phyloP scores from a whole-genome alignment of 2,797 vertebrate genomes.

The Poeciliopsis turneri region DNA sequence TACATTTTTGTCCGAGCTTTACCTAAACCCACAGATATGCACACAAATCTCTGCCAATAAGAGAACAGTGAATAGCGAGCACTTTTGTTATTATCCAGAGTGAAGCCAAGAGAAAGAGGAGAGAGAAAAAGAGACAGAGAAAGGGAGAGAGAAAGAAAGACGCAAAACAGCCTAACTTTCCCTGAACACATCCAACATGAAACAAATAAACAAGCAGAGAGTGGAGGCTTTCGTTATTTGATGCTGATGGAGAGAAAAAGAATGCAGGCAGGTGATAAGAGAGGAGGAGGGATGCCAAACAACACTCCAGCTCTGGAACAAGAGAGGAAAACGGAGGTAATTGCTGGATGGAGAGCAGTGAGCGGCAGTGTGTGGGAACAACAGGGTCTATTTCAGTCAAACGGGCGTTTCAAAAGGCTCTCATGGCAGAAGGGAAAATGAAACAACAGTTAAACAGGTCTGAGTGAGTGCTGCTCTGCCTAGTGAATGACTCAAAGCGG shows the following conservation, averaged over 20 bases:
- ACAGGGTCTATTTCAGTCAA: constrained; percentile 79
- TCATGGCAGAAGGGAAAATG: constrained; percentile 71
- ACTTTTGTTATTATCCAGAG: constrained; percentile 54
- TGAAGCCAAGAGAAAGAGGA: constrained; percentile 44
- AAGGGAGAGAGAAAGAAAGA: constrained; percentile 32
- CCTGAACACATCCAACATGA: constrained; percentile 61
- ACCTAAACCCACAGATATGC: constrained; percentile 1
- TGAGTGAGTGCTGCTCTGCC: constrained; percentile 47
- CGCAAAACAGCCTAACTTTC: constrained; percentile 71
- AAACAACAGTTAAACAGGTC: constrained; percentile 74
- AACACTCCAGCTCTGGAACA: constrained; percentile 58
- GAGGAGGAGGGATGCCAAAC: constrained; percentile 73
- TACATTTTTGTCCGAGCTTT: background rate
- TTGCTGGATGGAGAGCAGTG: constrained; percentile 64
- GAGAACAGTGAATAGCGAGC: constrained; percentile 49
- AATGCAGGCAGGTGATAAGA: constrained; percentile 79
- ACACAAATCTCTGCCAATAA: constrained; percentile 39
- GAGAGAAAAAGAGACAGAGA: constrained; percentile 19
- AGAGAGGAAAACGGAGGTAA: constrained; percentile 49
- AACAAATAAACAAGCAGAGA: constrained; percentile 69
- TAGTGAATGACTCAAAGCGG: constrained; percentile 72
- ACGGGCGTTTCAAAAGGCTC: constrained; percentile 74
- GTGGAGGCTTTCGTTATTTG: constrained; percentile 62
- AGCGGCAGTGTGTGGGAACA: constrained; percentile 72
- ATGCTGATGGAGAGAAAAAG: constrained; percentile 74